Evolutionary conservation across 2,113 vertebrate species (phyloP).

Genomic region (Mormyrus iriodes): DNA sequence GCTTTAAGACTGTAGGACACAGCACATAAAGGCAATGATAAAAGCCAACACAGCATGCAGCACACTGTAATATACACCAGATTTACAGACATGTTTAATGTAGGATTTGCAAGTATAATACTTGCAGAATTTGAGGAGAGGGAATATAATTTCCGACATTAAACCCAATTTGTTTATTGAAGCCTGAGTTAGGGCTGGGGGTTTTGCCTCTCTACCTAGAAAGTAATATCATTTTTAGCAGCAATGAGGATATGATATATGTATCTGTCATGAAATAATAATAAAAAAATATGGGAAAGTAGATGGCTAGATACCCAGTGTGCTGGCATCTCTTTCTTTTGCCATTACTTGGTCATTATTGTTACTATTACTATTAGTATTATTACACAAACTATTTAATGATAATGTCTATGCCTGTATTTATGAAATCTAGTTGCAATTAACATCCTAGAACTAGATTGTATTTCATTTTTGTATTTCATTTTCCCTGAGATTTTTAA

Average conservation of each 20-base stretch:
- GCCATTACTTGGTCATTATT: conserved; percentile 2
- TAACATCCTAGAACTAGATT: neutral
- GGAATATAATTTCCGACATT: conserved; percentile 5
- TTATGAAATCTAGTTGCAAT: neutral
- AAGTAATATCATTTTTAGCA: conserved; percentile 9
- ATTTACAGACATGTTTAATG: conserved; percentile 13
- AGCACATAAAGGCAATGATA: conserved; percentile 10
- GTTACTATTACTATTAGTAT: conserved; percentile 12
- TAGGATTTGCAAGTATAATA: conserved; percentile 18
- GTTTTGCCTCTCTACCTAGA: conserved; percentile 9
- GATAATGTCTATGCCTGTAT: neutral
- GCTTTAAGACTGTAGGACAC: neutral
- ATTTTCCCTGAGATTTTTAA: neutral
- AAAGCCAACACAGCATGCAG: neutral
- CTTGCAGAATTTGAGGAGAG: neutral
- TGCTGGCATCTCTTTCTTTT: neutral
- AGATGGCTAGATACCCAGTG: neutral
- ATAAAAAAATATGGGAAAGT: neutral
- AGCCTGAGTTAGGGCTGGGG: conserved; percentile 3
- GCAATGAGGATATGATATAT: conserved; percentile 10
- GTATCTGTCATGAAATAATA: neutral
- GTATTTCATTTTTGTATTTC: neutral
- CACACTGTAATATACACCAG: neutral
- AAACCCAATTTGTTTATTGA: conserved; percentile 5
- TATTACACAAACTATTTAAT: neutral